Conservation (phyloP, 2,797 vertebrate species). For the Alauda arvensis region DNA sequence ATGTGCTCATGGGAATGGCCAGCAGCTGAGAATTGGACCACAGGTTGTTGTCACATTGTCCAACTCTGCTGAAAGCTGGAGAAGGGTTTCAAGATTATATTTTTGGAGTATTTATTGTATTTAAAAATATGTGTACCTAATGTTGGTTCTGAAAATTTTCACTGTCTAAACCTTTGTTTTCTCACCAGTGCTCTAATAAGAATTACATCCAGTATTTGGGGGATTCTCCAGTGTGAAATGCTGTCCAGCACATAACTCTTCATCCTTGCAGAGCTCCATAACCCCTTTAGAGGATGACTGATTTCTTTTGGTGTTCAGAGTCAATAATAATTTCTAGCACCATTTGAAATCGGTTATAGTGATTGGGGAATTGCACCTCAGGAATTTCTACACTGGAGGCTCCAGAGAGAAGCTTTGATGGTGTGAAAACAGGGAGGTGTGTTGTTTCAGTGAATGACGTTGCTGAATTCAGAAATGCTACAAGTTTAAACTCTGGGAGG, state of each 20-base stretch:
- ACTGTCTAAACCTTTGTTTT: neutral
- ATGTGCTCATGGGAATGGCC: neutral
- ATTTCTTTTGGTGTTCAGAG: constrained; percentile 99
- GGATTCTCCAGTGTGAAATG: neutral
- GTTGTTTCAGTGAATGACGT: neutral
- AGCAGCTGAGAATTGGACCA: rapidly evolving
- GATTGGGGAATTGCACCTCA: constrained; percentile 82
- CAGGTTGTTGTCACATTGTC: rapidly evolving
- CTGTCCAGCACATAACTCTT: neutral
- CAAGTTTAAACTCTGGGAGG: rapidly evolving
- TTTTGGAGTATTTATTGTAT: rapidly evolving
- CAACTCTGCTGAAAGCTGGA: neutral
- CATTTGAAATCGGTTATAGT: constrained; percentile 99
- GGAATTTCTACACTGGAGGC: neutral
- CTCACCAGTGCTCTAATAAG: neutral
- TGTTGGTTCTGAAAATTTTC: neutral
- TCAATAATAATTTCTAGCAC: constrained; percentile 93
- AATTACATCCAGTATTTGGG: neutral
- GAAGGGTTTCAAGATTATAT: neutral
- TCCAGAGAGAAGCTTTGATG: neutral
- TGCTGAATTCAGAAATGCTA: neutral
- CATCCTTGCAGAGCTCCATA: constrained; percentile 18
- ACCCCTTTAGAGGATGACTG: constrained; percentile 95
- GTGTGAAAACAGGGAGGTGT: neutral
- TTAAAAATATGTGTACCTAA: neutral